Base-by-base conservation (phyloP, 2,888 invertebrate genomes). In the Microdon myrmicae region DNA sequence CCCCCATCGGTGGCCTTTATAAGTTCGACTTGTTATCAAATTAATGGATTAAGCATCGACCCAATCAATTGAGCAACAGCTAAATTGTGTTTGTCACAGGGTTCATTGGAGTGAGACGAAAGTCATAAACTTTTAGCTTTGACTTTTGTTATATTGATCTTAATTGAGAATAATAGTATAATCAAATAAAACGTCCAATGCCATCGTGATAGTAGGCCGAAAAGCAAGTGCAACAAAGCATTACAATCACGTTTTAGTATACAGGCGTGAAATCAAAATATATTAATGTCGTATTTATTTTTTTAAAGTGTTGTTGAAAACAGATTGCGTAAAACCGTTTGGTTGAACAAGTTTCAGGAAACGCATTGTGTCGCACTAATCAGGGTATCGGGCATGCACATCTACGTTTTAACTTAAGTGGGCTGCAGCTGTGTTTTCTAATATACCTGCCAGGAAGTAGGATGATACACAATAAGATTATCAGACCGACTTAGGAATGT, bases 91-190 rank as follows among this genome's bases (percentile, higher is more conserved):
- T 49, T 28, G 34, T 49, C 35, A 39, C 41, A 54, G 61, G 56
- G 61, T 61, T 61, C 56, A 61, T 61, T 61, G 56, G 49, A 61
- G 61, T 61, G 61, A 56, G 61, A 61, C 61, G 55, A 39, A 49
- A 45, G 29, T 61, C 44, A 56, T 61, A 56, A 61, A 61, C 35
- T 56, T 61, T 39, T 39, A 55, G 48, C 49, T 48, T 23, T 31
- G 53, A 37, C 53, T 43, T 47, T 53, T 48, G 38, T 34, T 54
- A 38, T 45, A 19, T 48, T 8, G 54, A 47, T 48, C 48, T 48
- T 38, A 37, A 54, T 28, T 47, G 41, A 9, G 34, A 31, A 29
- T n/a, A 39, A 20, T 34, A 32, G 39, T 16, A 39, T 28, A 32
- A 34, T 4, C 19, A 29, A 4, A 10, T 28, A n/a, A n/a, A n/a